Conservation (phyloP, 2,113 vertebrate genomes). For the Paedocypris sp. region DNA sequence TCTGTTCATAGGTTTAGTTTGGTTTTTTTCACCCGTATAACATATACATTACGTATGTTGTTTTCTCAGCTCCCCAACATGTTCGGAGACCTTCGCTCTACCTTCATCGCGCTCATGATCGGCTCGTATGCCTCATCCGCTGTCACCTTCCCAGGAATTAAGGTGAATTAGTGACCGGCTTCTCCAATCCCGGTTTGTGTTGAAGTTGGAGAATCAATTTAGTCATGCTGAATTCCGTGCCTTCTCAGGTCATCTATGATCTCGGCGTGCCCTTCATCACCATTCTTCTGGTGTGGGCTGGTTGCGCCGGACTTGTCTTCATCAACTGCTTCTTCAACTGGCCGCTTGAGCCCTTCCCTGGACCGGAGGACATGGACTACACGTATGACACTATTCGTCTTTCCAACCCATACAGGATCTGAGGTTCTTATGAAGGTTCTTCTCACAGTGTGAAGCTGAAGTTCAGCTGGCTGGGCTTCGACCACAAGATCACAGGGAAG, state of each 20-base stretch:
- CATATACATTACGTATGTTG: conserved; percentile 4
- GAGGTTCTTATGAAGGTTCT: not conserved
- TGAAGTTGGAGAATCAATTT: too few species aligned
- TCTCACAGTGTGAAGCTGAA: conserved; percentile 90
- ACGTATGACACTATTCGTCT: too few species aligned
- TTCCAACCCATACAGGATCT: too few species aligned
- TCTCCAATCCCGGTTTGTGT: too few species aligned
- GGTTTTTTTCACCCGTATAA: not conserved
- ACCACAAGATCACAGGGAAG: conserved; percentile 99
- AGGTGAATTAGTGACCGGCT: conserved; percentile 57
- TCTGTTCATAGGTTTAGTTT: too few species aligned
- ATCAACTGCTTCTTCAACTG: conserved; percentile 97
- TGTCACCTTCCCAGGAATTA: conserved; percentile 93
- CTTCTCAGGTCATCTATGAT: conserved; percentile 84
- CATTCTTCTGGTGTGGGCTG: conserved; percentile 86
- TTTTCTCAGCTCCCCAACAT: conserved; percentile 81
- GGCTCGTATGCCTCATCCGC: conserved; percentile 97
- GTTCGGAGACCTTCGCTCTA: conserved; percentile 95
- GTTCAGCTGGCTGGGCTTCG: conserved; percentile 98
- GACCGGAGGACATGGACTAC: conserved; percentile 97
- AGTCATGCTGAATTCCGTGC: conserved; percentile 54
- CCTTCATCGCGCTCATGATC: conserved; percentile 96
- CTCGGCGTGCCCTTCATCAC: conserved; percentile 78
- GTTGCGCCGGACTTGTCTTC: conserved; percentile 87
- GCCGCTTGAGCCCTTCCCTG: conserved; percentile 94